Evolutionary conservation across 2,113 vertebrate genomes (phyloP).

Genomic region (Trogon melanurus): DNA sequence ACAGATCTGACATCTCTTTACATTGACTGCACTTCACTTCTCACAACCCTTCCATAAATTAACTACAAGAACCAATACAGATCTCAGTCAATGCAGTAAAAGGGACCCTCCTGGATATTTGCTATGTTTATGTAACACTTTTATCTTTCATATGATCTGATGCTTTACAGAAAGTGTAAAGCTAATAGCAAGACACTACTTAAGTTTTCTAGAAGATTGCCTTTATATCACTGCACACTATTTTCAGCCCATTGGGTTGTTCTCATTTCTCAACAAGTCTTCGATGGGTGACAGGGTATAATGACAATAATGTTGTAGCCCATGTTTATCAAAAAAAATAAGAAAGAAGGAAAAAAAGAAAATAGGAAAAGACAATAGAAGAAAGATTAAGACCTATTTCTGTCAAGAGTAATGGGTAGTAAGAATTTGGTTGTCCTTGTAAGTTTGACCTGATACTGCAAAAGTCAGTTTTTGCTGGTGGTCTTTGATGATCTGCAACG

Average conservation of each 20-base stretch:
- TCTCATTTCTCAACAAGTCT: neutral
- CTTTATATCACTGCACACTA: neutral
- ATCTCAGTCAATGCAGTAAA: neutral
- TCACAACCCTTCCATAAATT: constrained; percentile 5
- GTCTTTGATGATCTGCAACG: neutral
- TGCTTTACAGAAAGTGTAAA: neutral
- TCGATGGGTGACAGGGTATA: neutral
- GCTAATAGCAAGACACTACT: constrained; percentile 4
- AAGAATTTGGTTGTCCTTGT: neutral
- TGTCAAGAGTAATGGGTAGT: neutral
- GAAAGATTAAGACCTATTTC: neutral
- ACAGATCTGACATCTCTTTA: constrained; percentile 19
- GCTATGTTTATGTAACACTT: neutral
- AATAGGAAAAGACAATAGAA: neutral
- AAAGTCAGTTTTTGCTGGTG: neutral
- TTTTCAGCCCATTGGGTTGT: neutral
- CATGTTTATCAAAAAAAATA: neutral
- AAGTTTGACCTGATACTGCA: neutral
- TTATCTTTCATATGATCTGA: neutral
- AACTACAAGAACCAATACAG: neutral
- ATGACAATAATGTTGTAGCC: neutral
- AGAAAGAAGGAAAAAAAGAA: neutral
- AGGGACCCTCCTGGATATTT: neutral
- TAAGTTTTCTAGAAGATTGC: neutral
- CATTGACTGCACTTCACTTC: neutral